Evolutionary conservation across 2,113 vertebrate species (phyloP).

Genomic region (Chloroceryle aenea): DNA sequence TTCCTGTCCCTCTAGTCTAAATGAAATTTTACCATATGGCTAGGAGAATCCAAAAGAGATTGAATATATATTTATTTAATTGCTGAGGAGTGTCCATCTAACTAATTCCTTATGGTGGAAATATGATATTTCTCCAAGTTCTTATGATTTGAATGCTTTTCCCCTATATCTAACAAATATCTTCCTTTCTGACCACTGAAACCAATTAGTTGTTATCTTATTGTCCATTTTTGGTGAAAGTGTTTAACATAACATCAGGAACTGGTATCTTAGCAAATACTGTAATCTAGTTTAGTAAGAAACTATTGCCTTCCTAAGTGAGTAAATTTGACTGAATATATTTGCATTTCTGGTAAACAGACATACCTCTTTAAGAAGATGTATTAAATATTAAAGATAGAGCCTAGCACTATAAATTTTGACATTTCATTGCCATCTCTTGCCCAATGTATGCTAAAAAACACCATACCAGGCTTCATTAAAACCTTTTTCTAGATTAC

Average conservation of each 20-base stretch:
- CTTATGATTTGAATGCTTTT: neutral
- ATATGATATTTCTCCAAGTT: neutral
- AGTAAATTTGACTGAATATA: neutral
- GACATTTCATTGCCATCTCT: neutral
- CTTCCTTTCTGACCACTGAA: neutral
- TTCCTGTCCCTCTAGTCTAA: neutral
- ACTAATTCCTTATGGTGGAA: neutral
- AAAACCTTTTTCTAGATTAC: neutral
- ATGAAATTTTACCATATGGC: neutral
- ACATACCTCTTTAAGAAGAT: neutral
- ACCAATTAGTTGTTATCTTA: neutral
- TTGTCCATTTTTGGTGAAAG: neutral
- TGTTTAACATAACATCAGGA: neutral
- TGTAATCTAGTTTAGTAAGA: neutral
- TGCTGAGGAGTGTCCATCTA: neutral
- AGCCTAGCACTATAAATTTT: neutral
- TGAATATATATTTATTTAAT: neutral
- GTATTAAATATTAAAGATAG: neutral
- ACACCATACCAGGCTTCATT: neutral
- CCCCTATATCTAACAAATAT: neutral
- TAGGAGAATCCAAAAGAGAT: neutral
- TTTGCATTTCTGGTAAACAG: neutral
- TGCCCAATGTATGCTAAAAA: neutral
- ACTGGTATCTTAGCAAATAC: neutral
- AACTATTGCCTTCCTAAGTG: neutral